Evolutionary conservation across 2,797 vertebrate genomes (phyloP).

Genomic region (Leptatherina wallacei): DNA sequence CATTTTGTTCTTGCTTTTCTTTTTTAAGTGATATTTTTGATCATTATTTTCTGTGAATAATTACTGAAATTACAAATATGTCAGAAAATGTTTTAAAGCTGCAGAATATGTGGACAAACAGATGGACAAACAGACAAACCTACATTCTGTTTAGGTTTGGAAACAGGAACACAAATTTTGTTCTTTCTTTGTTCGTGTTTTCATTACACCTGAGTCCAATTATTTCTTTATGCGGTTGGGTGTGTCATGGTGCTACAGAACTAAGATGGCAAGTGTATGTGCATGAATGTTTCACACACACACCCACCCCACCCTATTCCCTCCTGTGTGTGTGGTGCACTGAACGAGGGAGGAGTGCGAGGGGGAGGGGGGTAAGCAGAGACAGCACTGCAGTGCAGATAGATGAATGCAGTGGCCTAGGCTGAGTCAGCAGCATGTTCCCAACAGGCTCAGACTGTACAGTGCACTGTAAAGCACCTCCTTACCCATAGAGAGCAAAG

Average conservation of each 20-base stretch:
- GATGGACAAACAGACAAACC: slow-evolving; percentile 2
- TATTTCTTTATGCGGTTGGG: slow-evolving; percentile 33
- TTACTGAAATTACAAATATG: not conserved
- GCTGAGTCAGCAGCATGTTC: slow-evolving; percentile 84
- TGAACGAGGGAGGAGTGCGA: slow-evolving; percentile 48
- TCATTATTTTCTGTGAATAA: not conserved
- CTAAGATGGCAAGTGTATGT: slow-evolving; percentile 42
- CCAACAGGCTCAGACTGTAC: slow-evolving; percentile 75
- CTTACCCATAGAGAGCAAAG: slow-evolving; percentile 58
- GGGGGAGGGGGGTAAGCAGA: slow-evolving; percentile 43
- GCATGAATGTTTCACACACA: slow-evolving; percentile 28
- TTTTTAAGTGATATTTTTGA: no score
- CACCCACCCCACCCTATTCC: not conserved
- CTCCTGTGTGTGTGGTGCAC: slow-evolving; percentile 59
- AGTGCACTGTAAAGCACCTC: slow-evolving; percentile 68
- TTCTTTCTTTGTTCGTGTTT: slow-evolving; percentile 6
- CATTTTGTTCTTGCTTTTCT: slow-evolving; percentile 1
- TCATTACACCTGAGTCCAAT: not conserved
- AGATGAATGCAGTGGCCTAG: slow-evolving; percentile 82
- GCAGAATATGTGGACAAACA: not conserved
- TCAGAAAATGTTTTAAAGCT: slow-evolving; percentile 1
- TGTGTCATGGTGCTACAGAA: slow-evolving; percentile 60
- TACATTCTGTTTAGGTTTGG: slow-evolving; percentile 8
- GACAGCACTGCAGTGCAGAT: slow-evolving; percentile 85
- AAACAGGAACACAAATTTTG: slow-evolving; percentile 2